phyloP scores from a whole-genome alignment of 2,888 invertebrate genomes.

The Emmelina monodactyla region DNA sequence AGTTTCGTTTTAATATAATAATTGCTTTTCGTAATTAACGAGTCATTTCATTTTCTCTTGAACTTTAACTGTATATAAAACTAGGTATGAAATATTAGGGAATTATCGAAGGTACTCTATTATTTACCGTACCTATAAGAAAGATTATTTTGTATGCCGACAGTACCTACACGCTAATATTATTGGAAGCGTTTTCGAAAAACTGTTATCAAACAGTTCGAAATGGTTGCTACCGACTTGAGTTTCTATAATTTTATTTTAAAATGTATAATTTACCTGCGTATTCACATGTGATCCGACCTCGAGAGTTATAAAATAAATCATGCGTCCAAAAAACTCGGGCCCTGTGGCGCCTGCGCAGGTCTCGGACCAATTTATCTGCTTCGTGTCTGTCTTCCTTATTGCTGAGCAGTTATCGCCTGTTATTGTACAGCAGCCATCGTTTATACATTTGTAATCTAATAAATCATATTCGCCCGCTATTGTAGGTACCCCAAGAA shows the following conservation, averaged over 20 bases:
- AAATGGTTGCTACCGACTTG: neutral
- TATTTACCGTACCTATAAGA: too few relatives aligned
- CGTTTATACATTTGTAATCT: conserved; percentile 16
- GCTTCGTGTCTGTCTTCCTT: conserved; percentile 11
- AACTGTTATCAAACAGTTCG: too few relatives aligned
- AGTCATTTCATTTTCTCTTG: too few relatives aligned
- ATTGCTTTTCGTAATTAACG: too few relatives aligned
- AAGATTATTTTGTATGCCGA: too few relatives aligned
- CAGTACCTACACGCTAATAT: too few relatives aligned
- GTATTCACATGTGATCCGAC: conserved; percentile 25
- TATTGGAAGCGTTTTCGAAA: too few relatives aligned
- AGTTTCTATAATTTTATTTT: neutral
- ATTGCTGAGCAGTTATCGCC: conserved; percentile 15
- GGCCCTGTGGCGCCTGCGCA: conserved; percentile 49
- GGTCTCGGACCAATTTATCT: conserved; percentile 17
- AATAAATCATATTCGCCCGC: conserved; percentile 57
- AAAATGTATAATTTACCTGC: conserved; percentile 6
- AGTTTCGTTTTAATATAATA: too few relatives aligned
- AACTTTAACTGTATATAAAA: too few relatives aligned
- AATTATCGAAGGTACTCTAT: too few relatives aligned
- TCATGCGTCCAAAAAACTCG: conserved; percentile 38
- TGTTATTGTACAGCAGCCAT: neutral
- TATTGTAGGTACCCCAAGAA: conserved; percentile 36
- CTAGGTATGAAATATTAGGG: too few relatives aligned
- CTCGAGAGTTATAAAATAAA: conserved; percentile 50